Evolutionary conservation across 2,888 invertebrate genomes (phyloP), one percentile per base, ranked within the genome.

Genomic region (Caenorhabditis sinica): DNA sequence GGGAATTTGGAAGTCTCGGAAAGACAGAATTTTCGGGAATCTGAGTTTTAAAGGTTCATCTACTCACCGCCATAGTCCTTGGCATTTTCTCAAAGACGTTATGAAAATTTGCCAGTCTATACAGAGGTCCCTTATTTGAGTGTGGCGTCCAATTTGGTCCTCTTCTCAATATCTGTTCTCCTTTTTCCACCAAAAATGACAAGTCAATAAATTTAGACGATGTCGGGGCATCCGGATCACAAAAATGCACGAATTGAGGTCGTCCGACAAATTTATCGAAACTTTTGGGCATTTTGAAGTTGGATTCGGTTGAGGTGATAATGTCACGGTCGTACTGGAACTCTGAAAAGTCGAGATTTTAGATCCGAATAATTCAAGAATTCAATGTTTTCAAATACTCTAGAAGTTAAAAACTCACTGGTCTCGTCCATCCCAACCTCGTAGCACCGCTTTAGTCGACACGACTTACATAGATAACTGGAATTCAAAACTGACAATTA

Each of bases 181-280:
- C 75, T 53, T 74, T 74, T 20, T 74, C 53, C 0, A 74, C 28
- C 4, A 74, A 30, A 60, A 60, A 49, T 25, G 49, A 28, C 23
- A 73, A 15, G 51, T 73, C 73, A 20, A 73, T 73, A 20, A 51
- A 73, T 61, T 51, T 73, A 5, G 73, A 73, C 1, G 61, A 23
- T 0, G 73, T 58, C 13, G 73, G 61, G 1, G 61, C 60, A 17
- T 63, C 51, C 36, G 73, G 73, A 61, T 73, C 61, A 30, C 73
- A 73, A n/a, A 73, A 73, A 25, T 73, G 73, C 8, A 73, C 63
- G 30, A 73, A 73, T 73, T 73, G 73, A 25, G 73, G 73, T 25
- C 73, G 61, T 23, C 73, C 73, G 15, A 73, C 51, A 49, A 73
- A 73, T 33, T 60, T 73, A 36, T 73, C 73, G 23, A 73, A 73